Base-by-base conservation (phyloP, 2,113 vertebrate species). In the Andinoacara biseriatus region DNA sequence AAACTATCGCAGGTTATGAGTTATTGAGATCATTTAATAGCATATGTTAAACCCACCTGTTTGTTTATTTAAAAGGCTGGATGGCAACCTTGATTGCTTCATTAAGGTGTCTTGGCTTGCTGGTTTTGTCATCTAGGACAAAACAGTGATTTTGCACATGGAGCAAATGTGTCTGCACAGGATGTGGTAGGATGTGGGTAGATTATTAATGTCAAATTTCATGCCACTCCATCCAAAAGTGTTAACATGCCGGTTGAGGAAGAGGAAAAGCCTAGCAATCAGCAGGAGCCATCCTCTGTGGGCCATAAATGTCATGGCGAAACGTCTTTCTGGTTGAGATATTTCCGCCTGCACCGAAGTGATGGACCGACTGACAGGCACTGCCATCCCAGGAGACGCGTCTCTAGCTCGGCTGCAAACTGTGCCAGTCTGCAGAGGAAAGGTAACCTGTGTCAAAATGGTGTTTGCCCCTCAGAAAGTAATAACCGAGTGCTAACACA, bases 181-280 rank as follows among this genome's bases (percentile, higher is more conserved):
- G 1, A 31, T 29, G 26, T 54, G 49, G 67, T 54, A 46, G 43
- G 67, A 72, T 46, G 46, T 72, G 67, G 46, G 52, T 72, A 29
- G 18, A 54, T 72, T 72, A 72, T 54, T 72, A 72, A 72, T 72
- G 31, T 72, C 31, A 72, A 54, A 72, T 72, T 72, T 54, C 26
- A 54, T 54, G 26, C 46, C 46, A 54, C 52, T 72, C 26, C 17
- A 72, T 54, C 67, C 18, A 0, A 33, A 72, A 31, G 46, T 14
- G 46, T 54, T 72, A 72, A 72, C 46, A 54, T 1, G 18, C 46
- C 54, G 67, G 67, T 31, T 31, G 46, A 72, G 67, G 67, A 72
- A 72, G 40, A 18, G 17, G 18, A 54, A 72, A 72, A 54, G 46
- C 31, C 67, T 54, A 52, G 67, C 46, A 72, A 72, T 60, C 58